Conservation (phyloP, 2,113 vertebrate genomes). For the Mellivora capensis region DNA sequence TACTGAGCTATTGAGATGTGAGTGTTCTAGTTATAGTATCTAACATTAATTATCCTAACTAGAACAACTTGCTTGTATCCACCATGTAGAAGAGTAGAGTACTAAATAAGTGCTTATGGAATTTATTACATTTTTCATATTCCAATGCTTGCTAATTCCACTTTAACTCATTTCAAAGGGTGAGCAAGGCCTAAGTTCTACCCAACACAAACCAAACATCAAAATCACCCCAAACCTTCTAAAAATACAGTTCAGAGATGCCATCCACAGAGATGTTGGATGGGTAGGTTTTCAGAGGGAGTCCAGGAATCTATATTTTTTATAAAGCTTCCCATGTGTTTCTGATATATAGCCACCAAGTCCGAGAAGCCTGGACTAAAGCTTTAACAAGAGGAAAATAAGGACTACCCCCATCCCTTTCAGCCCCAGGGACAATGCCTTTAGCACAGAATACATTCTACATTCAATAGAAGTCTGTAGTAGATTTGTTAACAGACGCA, state of each 20-base stretch:
- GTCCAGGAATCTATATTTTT: not conserved
- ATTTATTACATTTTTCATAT: not conserved
- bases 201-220: not conserved
- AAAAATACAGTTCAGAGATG: not conserved
- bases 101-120: not conserved
- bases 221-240: not conserved
- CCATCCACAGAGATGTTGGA: not conserved
- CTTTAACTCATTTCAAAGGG: not conserved
- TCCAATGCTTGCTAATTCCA: not conserved
- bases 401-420: not conserved
- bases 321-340: not conserved
- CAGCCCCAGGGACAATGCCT: not conserved
- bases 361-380: not conserved
- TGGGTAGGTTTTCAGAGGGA: not conserved
- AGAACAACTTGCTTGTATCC: not conserved
- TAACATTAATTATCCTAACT: not conserved
- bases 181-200: not conserved
- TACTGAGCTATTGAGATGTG: not conserved
- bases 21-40: not conserved
- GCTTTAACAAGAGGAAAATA: not conserved
- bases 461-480: not conserved
- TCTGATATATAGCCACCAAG: not conserved
- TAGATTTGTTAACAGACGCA: not conserved
- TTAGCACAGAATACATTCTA: not conserved
- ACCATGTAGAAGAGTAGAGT: not conserved